phyloP scores from a whole-genome alignment of 1,140 invertebrate genomes.

The Cepaea nemoralis region DNA sequence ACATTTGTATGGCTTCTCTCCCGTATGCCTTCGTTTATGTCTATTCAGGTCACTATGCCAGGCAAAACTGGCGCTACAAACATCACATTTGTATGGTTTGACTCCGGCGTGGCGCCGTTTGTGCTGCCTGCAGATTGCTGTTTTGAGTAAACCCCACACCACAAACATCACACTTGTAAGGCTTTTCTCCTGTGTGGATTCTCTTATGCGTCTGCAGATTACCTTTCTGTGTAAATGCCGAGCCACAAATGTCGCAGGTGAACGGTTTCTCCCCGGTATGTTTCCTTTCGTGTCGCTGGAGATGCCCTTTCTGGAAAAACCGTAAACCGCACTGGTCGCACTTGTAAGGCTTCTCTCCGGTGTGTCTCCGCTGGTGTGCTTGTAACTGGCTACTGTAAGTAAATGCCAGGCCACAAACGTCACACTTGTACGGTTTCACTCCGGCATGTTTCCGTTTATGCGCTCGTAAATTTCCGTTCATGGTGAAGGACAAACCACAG shows the following conservation, averaged over 20 bases:
- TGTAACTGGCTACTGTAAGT: slow-evolving; percentile 80
- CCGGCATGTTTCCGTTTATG: neutral
- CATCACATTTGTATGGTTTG: slow-evolving; percentile 15
- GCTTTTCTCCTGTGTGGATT: neutral
- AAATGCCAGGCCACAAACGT: neutral
- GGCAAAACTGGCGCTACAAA: neutral
- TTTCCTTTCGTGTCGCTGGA: neutral
- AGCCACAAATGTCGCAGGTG: neutral
- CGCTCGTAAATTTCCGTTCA: neutral
- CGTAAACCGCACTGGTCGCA: slow-evolving; percentile 21
- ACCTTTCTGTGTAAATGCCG: neutral
- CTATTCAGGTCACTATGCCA: neutral
- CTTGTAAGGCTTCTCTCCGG: slow-evolving; percentile 41
- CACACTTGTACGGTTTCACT: neutral
- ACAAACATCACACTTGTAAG: slow-evolving; percentile 2
- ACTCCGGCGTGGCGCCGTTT: neutral
- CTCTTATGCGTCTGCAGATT: neutral
- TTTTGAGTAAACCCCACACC: neutral
- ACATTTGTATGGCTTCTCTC: slow-evolving; percentile 10
- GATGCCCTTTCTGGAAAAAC: neutral
- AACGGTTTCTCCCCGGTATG: neutral
- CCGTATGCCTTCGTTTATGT: neutral
- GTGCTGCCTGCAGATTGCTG: neutral
- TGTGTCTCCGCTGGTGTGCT: slow-evolving; percentile 74
- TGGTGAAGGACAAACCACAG: neutral